These are phyloP conservation scores for Uloborus plumipes DNA, from an alignment of 2,888 invertebrate species.

Conservation along the genomic window DNA sequence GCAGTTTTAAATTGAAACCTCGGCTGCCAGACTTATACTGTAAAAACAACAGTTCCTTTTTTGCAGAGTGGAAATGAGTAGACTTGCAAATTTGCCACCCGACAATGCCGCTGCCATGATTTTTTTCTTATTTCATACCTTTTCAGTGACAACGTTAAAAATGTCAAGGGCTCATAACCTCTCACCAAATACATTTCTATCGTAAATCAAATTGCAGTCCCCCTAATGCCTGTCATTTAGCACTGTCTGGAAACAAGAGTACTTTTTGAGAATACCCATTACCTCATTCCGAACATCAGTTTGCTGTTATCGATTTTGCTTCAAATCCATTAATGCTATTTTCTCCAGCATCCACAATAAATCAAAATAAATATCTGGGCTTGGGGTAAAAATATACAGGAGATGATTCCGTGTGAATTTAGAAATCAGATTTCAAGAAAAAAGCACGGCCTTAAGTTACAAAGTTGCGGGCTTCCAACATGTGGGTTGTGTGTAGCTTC, in stretches of 20 bases:
- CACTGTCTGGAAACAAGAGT: constrained; percentile 25
- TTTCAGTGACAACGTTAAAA: constrained; percentile 12
- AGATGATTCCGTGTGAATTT: no score
- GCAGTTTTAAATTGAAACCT: no score
- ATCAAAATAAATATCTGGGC: constrained; percentile 42
- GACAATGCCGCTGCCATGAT: no score
- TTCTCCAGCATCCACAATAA: constrained; percentile 30
- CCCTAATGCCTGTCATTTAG: constrained; percentile 48
- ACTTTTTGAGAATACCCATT: constrained; percentile 37
- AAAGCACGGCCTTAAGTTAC: no score
- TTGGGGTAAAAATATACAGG: not conserved
- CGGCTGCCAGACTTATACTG: no score
- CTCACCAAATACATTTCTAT: constrained; percentile 40
- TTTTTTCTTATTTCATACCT: not conserved
- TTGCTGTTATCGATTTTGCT: constrained; percentile 43
- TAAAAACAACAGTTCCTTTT: no score
- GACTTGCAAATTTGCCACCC: no score
- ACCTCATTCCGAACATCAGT: not conserved
- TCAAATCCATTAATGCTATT: constrained; percentile 49
- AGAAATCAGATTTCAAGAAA: no score
- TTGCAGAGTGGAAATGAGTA: no score
- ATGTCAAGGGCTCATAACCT: constrained; percentile 63
- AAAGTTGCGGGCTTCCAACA: no score
- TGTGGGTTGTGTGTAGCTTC: no score
- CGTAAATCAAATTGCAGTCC: constrained; percentile 41